A percentile compares a stretch with the other conserved stretches of the same genome.
Evolutionary conservation across 2,888 invertebrate species (phyloP).

Genomic region (Drosophila paranaensis): DNA sequence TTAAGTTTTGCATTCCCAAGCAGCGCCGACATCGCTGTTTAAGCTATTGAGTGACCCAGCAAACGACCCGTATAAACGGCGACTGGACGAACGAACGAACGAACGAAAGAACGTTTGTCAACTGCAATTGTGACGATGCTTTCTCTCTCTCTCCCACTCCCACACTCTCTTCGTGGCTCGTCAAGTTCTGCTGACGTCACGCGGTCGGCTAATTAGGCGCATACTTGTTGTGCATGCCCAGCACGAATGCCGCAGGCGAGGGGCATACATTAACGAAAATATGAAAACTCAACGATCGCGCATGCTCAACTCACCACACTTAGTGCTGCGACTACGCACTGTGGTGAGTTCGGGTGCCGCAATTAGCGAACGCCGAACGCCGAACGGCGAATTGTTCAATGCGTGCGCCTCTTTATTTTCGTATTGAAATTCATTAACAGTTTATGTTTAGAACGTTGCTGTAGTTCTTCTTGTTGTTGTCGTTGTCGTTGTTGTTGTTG

Average conservation of each 20-base stretch:
- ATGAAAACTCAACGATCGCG: conserved; percentile 54
- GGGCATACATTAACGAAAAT: conserved; percentile 38
- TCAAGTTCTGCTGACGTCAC: conserved; percentile 54
- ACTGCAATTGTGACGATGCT: conserved; percentile 44
- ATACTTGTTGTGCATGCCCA: conserved; percentile 47
- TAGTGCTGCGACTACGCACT: conserved; percentile 37
- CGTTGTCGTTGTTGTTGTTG: conserved; percentile 2
- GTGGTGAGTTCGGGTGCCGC: conserved; percentile 51
- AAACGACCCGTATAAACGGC: conserved; percentile 34
- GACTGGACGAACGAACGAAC: conserved; percentile 8
- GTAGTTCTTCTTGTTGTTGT: conserved; percentile 1
- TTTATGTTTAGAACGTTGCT: conserved; percentile 73
- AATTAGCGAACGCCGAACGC: conserved; percentile 63
- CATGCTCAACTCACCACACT: conserved; percentile 46
- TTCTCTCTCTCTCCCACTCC: conserved; percentile 1
- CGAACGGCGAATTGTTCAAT: conserved; percentile 40
- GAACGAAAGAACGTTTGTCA: conserved; percentile 14
- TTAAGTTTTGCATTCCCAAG: conserved; percentile 56
- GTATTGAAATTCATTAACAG: conserved; percentile 74
- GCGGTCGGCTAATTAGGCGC: conserved; percentile 56
- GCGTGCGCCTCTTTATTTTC: conserved; percentile 57
- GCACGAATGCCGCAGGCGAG: conserved; percentile 43
- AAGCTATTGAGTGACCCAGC: conserved; percentile 69
- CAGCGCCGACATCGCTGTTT: conserved; percentile 31
- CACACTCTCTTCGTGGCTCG: not conserved